phyloP scores from a whole-genome alignment of 2,797 vertebrate species.

The Cirrhinus molitorella region DNA sequence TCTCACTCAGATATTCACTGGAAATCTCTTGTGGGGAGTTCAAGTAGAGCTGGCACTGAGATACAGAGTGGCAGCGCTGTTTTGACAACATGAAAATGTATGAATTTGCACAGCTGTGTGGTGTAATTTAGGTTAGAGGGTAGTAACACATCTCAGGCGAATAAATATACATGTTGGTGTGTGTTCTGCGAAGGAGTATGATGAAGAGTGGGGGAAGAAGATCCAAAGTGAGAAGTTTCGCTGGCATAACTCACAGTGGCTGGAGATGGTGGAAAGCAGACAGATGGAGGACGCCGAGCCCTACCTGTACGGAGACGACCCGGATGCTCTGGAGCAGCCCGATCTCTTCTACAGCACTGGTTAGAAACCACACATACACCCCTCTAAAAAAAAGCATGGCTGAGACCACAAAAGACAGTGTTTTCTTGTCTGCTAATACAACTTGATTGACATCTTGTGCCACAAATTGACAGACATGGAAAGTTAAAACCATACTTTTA shows the following conservation, averaged over 20 bases:
- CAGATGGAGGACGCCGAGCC: slow-evolving; percentile 91
- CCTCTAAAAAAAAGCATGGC: background rate
- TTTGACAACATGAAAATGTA: slow-evolving; percentile 24
- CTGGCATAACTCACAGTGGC: slow-evolving; percentile 96
- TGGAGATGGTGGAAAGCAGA: slow-evolving; percentile 95
- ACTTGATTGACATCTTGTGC: slow-evolving; percentile 12
- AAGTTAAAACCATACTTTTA: slow-evolving; percentile 19
- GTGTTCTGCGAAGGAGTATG: slow-evolving; percentile 84
- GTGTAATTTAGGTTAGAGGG: slow-evolving; percentile 15
- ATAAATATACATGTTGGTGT: slow-evolving; percentile 23
- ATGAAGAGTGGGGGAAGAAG: slow-evolving; percentile 95
- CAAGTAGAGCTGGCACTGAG: slow-evolving; percentile 25
- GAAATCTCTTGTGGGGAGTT: slow-evolving; percentile 12
- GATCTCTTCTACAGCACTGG: slow-evolving; percentile 92
- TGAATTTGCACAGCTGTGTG: slow-evolving; percentile 41
- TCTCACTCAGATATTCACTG: slow-evolving; percentile 2
- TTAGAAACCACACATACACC: slow-evolving; percentile 62
- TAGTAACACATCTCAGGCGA: background rate
- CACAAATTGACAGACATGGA: slow-evolving; percentile 17
- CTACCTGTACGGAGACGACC: slow-evolving; percentile 89
- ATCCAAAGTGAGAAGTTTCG: slow-evolving; percentile 95
- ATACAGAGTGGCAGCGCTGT: background rate
- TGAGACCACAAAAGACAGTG: background rate
- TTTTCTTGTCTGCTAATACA: slow-evolving; percentile 6
- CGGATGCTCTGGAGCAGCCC: slow-evolving; percentile 85